Percentiles rank a stretch among this genome's conserved stretches.
phyloP scores from a whole-genome alignment of 2,113 vertebrate genomes.

The Nymphicus hollandicus region DNA sequence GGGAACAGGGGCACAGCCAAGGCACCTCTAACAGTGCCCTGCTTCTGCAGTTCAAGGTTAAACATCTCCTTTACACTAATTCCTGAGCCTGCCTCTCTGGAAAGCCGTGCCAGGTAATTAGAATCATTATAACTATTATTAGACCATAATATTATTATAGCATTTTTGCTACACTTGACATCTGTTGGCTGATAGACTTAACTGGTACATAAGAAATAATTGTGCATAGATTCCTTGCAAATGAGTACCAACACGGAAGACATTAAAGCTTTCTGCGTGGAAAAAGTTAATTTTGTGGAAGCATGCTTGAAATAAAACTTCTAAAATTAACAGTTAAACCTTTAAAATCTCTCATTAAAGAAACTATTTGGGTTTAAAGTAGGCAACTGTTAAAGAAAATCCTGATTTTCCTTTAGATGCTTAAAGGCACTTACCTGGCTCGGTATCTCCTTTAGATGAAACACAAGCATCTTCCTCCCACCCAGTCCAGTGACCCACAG shows the following conservation, averaged over 20 bases:
- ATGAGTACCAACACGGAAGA: neutral
- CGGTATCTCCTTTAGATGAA: neutral
- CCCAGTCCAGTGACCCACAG: neutral
- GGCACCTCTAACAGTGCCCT: neutral
- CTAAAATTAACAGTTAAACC: conserved; percentile 47
- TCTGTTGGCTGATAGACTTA: conserved; percentile 75
- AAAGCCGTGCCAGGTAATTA: conserved; percentile 68
- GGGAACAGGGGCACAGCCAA: neutral
- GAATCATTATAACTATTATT: conserved; percentile 74
- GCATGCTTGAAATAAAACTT: neutral
- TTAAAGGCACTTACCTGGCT: neutral
- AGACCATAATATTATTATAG: conserved; percentile 73
- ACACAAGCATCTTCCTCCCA: neutral
- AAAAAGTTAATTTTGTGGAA: conserved; percentile 43
- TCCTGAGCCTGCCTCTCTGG: conserved; percentile 55
- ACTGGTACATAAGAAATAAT: conserved; percentile 71
- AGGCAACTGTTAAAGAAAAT: neutral
- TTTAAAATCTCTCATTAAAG: conserved; percentile 16
- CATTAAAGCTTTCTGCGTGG: neutral
- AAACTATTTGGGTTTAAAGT: neutral
- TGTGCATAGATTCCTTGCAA: conserved; percentile 49
- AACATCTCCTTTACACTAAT: conserved; percentile 15
- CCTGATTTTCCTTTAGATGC: neutral
- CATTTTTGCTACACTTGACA: conserved; percentile 70
- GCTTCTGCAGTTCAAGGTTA: conserved; percentile 59